phyloP scores from a whole-genome alignment of 1,140 invertebrate species.

The Venturia canescens region DNA sequence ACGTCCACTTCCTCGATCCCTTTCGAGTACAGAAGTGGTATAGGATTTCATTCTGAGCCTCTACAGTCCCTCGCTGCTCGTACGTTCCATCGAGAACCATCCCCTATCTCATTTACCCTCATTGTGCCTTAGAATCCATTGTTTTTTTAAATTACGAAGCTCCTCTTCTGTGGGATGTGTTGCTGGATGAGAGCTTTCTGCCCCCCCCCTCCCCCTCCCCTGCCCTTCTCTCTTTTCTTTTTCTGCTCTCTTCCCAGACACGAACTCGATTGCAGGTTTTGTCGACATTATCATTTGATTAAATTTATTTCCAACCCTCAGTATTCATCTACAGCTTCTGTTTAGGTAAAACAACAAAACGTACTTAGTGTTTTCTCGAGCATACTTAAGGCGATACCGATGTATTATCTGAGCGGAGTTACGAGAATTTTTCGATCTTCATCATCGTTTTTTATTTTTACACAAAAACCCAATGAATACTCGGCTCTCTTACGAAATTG shows the following conservation, averaged over 20 bases:
- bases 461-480: no score
- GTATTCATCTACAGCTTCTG: slow-evolving; percentile 58
- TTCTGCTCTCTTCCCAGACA: slow-evolving; percentile 34
- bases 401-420: no score
- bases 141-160: slow-evolving; percentile 76
- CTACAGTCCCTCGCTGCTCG: slow-evolving; percentile 53
- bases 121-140: slow-evolving; percentile 75
- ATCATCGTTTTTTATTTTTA: no score
- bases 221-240: slow-evolving; percentile 13
- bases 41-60: slow-evolving; percentile 73
- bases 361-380: no score
- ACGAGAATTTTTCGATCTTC: no score
- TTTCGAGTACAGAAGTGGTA: slow-evolving; percentile 52
- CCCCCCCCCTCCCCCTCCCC: not conserved
- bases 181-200: slow-evolving; percentile 56
- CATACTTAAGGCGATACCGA: no score
- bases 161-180: slow-evolving; percentile 67
- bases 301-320: slow-evolving; percentile 69
- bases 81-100: slow-evolving; percentile 65
- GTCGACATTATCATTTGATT: slow-evolving; percentile 69
- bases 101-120: slow-evolving; percentile 77
- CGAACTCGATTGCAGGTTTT: slow-evolving; percentile 73
- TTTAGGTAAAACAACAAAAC: not conserved
- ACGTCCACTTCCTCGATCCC: slow-evolving; percentile 56
- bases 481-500: not conserved